A percentile compares a stretch with the other conserved stretches of the same genome.
Conservation (phyloP, 2,888 invertebrate species). For the Galerucella pusilla region DNA sequence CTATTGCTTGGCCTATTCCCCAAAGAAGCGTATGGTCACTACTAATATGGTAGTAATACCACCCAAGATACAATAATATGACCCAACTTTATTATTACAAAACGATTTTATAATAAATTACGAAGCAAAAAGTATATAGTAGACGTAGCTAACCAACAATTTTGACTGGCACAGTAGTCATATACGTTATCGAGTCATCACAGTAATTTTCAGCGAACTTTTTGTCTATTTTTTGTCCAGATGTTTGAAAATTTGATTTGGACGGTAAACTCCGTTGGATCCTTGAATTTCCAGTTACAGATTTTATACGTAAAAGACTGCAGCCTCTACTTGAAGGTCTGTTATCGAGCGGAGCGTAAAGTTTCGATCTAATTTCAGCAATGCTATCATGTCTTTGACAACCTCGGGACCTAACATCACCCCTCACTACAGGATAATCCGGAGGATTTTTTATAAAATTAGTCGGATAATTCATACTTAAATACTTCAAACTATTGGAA, state of each 20-base stretch:
- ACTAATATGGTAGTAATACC: too few species aligned
- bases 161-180: neutral
- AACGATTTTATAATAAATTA: neutral
- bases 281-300: neutral
- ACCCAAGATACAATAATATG: too few species aligned
- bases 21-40: too few species aligned
- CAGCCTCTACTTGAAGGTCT: neutral
- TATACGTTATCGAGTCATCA: neutral
- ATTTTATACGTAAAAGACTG: neutral
- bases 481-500: neutral
- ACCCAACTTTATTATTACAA: neutral
- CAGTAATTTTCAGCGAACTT: neutral
- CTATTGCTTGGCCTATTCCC: too few species aligned
- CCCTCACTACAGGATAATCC: neutral
- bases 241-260: neutral
- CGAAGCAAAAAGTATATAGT: neutral
- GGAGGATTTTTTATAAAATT: conserved; percentile 1
- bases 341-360: neutral
- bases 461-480: neutral
- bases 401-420: neutral
- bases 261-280: neutral
- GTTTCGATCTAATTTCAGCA: neutral
- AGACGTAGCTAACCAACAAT: neutral
- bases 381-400: neutral
- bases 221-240: neutral